Percentiles rank a stretch among this genome's conserved stretches.
Evolutionary conservation across 2,113 vertebrate genomes (phyloP).

Genomic region (Gallinago paraguaiae): DNA sequence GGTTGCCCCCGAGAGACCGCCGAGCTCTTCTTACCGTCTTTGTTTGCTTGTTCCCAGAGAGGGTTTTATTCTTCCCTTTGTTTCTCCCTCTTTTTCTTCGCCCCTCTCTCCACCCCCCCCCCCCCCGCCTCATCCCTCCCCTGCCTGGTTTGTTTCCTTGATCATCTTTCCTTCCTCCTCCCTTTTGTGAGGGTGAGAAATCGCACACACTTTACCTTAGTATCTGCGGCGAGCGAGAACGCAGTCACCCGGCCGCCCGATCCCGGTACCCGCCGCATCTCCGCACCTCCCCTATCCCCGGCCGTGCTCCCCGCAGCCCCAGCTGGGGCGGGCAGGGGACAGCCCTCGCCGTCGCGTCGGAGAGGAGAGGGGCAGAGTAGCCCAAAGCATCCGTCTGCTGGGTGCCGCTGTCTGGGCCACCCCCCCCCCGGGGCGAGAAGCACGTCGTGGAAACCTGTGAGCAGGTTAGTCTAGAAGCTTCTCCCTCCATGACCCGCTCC

Average conservation of each 20-base stretch:
- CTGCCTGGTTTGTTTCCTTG: conserved; percentile 37
- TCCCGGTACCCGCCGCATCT: conserved; percentile 46
- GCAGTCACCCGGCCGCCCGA: background rate
- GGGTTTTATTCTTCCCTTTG: conserved; percentile 45
- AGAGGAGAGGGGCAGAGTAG: background rate
- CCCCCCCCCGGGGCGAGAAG: background rate
- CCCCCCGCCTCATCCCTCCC: background rate
- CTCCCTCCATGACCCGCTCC: background rate
- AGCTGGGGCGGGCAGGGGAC: background rate
- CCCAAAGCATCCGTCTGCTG: background rate
- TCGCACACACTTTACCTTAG: conserved; percentile 15
- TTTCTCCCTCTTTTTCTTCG: conserved; percentile 38
- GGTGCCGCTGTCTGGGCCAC: background rate
- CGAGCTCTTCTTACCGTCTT: conserved; percentile 41
- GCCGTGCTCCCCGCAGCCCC: background rate
- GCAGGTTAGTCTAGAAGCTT: conserved; percentile 56
- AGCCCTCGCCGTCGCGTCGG: background rate
- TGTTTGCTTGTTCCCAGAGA: conserved; percentile 41
- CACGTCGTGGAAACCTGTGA: background rate
- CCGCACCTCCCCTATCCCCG: background rate
- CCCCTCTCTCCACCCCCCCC: background rate
- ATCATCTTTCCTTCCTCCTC: background rate
- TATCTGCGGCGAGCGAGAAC: conserved; percentile 5
- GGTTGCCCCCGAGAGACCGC: background rate
- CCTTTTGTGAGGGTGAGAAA: conserved; percentile 7